These are phyloP conservation scores for Bombus affinis DNA, from an alignment of 1,140 invertebrate species.

Conservation along the genomic window DNA sequence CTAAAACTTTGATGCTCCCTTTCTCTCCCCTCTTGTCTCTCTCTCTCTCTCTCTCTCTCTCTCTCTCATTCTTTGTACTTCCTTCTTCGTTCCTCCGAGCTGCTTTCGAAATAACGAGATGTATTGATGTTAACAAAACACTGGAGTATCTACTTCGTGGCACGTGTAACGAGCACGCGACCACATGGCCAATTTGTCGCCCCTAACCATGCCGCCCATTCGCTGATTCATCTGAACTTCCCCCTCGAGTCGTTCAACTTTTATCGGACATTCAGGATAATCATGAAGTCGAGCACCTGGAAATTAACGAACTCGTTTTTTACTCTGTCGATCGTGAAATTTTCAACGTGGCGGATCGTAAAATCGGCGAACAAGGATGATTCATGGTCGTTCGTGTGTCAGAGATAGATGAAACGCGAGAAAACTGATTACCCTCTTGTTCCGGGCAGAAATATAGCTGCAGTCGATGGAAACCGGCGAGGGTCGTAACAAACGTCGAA, in stretches of 20 bases:
- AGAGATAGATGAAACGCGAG: neutral
- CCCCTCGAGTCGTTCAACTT: conserved; percentile 1
- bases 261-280: conserved; percentile 12
- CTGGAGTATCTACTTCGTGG: neutral
- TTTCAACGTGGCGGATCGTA: neutral
- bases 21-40: neutral
- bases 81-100: neutral
- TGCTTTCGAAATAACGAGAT: conserved; percentile 49
- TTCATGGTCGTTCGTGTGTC: neutral
- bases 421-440: conserved; percentile 28
- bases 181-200: conserved; percentile 42
- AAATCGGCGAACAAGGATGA: neutral
- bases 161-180: conserved; percentile 39
- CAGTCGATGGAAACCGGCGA: conserved; percentile 14
- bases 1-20: neutral
- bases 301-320: neutral
- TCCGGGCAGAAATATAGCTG: neutral
- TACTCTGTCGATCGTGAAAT: neutral
- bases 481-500: conserved; percentile 32
- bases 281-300: neutral
- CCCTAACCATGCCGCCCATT: neutral
- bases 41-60: neutral
- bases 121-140: conserved; percentile 9
- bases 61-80: neutral
- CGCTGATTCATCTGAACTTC: conserved; percentile 43